phyloP scores from a whole-genome alignment of 2,113 vertebrate genomes.

The Gulo gulo region DNA sequence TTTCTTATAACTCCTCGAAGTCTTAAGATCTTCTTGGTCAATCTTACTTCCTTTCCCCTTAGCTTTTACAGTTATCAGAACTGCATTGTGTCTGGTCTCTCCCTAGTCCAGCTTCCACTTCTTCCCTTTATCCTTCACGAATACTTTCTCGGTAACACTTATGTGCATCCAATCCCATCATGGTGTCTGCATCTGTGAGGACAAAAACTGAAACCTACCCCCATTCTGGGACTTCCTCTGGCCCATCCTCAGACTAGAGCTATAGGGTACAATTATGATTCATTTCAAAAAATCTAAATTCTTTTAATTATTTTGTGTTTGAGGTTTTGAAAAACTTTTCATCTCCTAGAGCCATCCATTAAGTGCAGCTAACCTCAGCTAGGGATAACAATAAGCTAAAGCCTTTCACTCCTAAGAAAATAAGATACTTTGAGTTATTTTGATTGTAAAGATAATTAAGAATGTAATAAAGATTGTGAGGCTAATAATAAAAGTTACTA shows the following conservation, averaged over 20 bases:
- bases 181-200: background rate
- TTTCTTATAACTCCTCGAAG: background rate
- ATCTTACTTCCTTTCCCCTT: background rate
- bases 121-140: background rate
- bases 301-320: background rate
- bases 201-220: background rate
- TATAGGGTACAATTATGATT: background rate
- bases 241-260: background rate
- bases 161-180: background rate
- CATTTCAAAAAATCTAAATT: background rate
- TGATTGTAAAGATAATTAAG: background rate
- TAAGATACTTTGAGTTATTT: background rate
- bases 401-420: constrained; percentile 7
- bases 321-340: background rate
- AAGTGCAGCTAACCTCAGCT: background rate
- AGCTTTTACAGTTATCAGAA: background rate
- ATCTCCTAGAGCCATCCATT: background rate
- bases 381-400: background rate
- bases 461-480: background rate
- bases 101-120: background rate
- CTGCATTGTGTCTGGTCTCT: background rate
- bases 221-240: background rate
- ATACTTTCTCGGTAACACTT: background rate
- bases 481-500: background rate
- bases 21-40: background rate